Evolutionary conservation across 2,888 invertebrate genomes (phyloP).

Genomic region (Strigamia transsilvanica): DNA sequence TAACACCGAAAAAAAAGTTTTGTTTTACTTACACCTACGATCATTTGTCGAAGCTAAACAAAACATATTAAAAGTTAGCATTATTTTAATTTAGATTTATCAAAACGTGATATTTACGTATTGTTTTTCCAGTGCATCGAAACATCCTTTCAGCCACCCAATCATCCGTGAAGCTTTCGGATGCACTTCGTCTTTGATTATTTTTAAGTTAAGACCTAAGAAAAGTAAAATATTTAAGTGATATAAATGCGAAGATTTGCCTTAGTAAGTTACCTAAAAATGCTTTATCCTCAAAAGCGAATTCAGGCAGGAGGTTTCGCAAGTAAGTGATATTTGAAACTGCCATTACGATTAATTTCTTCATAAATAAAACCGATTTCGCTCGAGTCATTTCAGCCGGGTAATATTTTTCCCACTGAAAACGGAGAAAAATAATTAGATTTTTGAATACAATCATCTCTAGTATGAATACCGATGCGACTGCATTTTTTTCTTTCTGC

Average conservation of each 20-base stretch:
- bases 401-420: slow-evolving; percentile 60
- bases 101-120: slow-evolving; percentile 63
- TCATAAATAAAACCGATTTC: slow-evolving; percentile 64
- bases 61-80: not conserved
- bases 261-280: slow-evolving; percentile 62
- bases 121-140: slow-evolving; percentile 66
- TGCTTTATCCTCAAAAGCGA: slow-evolving; percentile 64
- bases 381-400: slow-evolving; percentile 63
- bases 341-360: slow-evolving; percentile 65
- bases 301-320: slow-evolving; percentile 65
- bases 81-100: not conserved
- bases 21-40: slow-evolving; percentile 54
- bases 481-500: no score
- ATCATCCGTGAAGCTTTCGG: slow-evolving; percentile 64
- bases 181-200: slow-evolving; percentile 62
- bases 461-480: no score
- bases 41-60: slow-evolving; percentile 53
- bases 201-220: slow-evolving; percentile 63
- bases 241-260: not conserved
- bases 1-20: not conserved
- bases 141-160: slow-evolving; percentile 65
- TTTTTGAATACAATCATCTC: not conserved
- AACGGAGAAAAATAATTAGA: not conserved
- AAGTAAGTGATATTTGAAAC: slow-evolving; percentile 65
- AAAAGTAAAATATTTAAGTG: not conserved